phyloP scores from a whole-genome alignment of 2,888 invertebrate genomes.

The Siphlonurus alternatus region DNA sequence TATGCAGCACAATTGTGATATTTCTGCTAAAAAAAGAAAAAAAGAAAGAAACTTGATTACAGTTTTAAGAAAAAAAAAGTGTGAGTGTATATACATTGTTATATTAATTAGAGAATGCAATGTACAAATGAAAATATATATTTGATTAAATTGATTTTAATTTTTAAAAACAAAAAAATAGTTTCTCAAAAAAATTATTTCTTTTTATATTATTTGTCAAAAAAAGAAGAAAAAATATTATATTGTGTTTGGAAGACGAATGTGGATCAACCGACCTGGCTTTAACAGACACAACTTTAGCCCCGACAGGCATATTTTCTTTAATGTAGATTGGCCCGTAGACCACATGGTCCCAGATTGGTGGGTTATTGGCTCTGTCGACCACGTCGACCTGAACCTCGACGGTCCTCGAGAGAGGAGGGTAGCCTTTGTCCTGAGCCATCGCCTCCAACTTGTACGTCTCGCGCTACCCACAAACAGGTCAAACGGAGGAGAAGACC shows the following conservation, averaged over 20 bases:
- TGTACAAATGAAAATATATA: no score
- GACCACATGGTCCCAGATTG: constrained; percentile 90
- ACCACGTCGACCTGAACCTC: constrained; percentile 98
- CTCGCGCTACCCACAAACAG: constrained; percentile 55
- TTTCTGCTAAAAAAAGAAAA: no score
- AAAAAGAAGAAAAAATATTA: not conserved
- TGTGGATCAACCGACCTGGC: constrained; percentile 72
- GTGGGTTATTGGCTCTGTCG: constrained; percentile 94
- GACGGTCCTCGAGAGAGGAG: constrained; percentile 88
- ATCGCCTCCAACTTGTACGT: constrained; percentile 96
- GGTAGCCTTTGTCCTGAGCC: constrained; percentile 95
- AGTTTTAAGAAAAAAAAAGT: no score
- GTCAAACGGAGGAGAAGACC: not conserved
- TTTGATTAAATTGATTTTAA: no score
- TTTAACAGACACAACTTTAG: constrained; percentile 95
- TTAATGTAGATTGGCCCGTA: constrained; percentile 95
- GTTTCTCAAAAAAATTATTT: no score
- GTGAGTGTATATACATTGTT: no score
- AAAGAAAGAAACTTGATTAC: no score
- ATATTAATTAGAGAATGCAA: no score
- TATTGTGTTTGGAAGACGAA: not conserved
- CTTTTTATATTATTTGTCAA: no score
- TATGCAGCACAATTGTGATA: no score
- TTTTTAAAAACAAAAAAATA: no score
- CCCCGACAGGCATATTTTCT: constrained; percentile 95